phyloP scores from a whole-genome alignment of 2,797 vertebrate species.

The Danio albolineatus region DNA sequence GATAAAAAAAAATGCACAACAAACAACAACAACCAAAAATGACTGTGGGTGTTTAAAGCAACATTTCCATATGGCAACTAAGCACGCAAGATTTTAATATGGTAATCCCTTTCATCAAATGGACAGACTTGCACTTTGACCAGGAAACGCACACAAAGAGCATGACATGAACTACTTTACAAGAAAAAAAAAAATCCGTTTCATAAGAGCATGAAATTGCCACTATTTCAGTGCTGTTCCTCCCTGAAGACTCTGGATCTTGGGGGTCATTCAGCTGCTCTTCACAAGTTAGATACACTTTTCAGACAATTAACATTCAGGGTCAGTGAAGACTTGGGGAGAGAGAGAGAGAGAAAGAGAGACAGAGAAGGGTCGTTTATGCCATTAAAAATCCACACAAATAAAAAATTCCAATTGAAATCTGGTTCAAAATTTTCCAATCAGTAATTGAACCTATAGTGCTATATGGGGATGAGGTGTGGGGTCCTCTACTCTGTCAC shows the following conservation, averaged over 20 bases:
- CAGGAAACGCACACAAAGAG: constrained; percentile 7
- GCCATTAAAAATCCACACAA: no score
- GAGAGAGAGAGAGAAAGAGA: constrained; percentile 58
- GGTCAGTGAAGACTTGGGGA: constrained; percentile 46
- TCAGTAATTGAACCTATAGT: no score
- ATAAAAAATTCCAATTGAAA: no score
- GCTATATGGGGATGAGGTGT: no score
- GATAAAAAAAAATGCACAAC: no score
- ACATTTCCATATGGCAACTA: neutral
- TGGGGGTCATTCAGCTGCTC: constrained; percentile 20
- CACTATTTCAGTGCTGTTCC: constrained; percentile 6
- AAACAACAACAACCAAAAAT: no score
- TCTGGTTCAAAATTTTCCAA: no score
- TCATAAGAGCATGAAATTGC: constrained; percentile 30
- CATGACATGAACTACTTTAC: constrained; percentile 26
- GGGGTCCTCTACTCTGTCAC: no score
- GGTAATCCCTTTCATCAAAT: constrained; percentile 12
- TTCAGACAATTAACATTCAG: constrained; percentile 60
- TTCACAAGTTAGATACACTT: constrained; percentile 53
- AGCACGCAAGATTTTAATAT: constrained; percentile 1
- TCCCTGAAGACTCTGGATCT: constrained; percentile 19
- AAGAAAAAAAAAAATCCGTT: constrained; percentile 19
- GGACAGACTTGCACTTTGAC: no score
- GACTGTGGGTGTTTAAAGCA: neutral
- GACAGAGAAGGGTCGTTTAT: neutral